phyloP scores from a whole-genome alignment of 2,797 vertebrate genomes.

The Siniperca scherzeri region DNA sequence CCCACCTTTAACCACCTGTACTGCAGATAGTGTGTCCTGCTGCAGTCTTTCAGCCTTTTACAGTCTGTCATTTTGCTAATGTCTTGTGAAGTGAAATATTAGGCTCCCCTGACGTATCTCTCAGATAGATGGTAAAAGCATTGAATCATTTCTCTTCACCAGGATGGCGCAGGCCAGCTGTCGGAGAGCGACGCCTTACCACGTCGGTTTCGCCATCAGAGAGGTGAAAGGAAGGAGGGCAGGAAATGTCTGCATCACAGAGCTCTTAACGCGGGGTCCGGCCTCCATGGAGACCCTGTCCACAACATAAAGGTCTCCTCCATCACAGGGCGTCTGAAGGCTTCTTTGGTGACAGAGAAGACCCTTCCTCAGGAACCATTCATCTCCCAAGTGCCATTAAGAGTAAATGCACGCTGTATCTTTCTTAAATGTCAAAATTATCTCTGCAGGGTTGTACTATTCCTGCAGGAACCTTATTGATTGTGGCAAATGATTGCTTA shows the following conservation, averaged over 20 bases:
- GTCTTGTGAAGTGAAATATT: background rate
- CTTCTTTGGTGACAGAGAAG: constrained; percentile 48
- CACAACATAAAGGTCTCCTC: constrained; percentile 46
- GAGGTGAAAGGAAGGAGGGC: constrained; percentile 67
- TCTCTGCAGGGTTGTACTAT: constrained; percentile 4
- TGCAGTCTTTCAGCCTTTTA: background rate
- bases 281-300: constrained; percentile 63
- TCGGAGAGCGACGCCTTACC: constrained; percentile 47
- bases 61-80: background rate
- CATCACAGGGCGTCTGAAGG: constrained; percentile 23
- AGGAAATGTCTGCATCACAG: constrained; percentile 70
- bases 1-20: background rate
- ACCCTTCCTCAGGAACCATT: constrained; percentile 60
- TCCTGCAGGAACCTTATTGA: background rate
- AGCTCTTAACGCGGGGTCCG: constrained; percentile 37
- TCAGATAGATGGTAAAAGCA: constrained; percentile 10
- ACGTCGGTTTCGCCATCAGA: constrained; percentile 63
- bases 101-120: background rate
- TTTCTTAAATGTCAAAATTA: constrained; percentile 34
- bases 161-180: constrained; percentile 79
- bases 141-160: constrained; percentile 54
- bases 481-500: background rate
- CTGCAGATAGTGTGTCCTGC: background rate
- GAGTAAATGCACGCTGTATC: constrained; percentile 73
- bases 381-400: constrained; percentile 81